Percentiles rank a stretch among this genome's conserved stretches.
phyloP scores from a whole-genome alignment of 2,113 vertebrate genomes.

The Hippoglossus stenolepis region DNA sequence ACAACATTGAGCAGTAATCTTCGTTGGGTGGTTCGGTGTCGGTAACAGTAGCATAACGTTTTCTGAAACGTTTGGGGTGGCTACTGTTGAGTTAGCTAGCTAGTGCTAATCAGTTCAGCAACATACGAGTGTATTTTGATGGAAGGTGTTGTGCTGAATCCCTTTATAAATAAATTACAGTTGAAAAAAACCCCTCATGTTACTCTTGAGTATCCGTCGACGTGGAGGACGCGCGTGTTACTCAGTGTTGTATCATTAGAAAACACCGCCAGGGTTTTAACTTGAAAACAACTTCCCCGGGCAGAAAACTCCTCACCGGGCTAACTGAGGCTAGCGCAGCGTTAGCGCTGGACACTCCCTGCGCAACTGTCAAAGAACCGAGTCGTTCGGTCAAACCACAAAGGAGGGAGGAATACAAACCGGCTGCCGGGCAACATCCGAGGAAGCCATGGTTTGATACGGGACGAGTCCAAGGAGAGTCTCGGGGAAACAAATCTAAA shows the following conservation, averaged over 20 bases:
- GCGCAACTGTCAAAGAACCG: constrained; percentile 38
- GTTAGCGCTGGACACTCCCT: constrained; percentile 76
- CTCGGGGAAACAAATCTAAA: constrained; percentile 19
- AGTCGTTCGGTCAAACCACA: constrained; percentile 10
- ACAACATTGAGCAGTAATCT: no score
- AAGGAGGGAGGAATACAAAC: constrained; percentile 59
- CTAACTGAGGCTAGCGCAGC: constrained; percentile 54
- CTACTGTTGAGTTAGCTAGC: not conserved
- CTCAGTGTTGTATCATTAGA: not conserved
- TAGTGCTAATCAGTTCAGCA: constrained; percentile 5
- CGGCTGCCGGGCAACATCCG: constrained; percentile 81
- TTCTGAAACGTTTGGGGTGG: not conserved
- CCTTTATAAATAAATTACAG: not conserved
- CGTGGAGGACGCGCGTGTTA: no score
- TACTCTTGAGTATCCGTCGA: no score
- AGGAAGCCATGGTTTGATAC: constrained; percentile 73
- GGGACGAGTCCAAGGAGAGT: not conserved
- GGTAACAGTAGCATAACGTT: not conserved
- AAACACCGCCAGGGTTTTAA: not conserved
- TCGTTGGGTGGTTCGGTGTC: no score
- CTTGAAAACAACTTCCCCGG: not conserved
- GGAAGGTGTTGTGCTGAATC: not conserved
- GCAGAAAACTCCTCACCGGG: constrained; percentile 4
- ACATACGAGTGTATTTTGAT: not conserved
- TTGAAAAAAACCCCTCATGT: not conserved